Percentiles rank a stretch among this genome's conserved stretches.
These are phyloP conservation scores for Enteromius trimaculatus DNA, from an alignment of 2,797 vertebrate species.

Conservation along the genomic window DNA sequence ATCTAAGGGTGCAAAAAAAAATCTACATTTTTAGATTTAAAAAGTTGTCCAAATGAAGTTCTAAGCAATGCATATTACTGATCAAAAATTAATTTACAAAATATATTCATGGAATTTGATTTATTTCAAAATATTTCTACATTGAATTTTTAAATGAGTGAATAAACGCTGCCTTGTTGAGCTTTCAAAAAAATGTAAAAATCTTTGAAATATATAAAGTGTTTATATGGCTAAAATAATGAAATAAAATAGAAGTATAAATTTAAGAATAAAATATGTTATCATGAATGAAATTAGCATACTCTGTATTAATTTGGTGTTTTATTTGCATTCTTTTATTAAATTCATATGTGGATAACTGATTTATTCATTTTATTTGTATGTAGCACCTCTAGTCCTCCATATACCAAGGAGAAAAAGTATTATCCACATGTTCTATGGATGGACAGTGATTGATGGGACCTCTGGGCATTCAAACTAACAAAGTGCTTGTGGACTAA, in stretches of 20 bases:
- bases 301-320: not conserved
- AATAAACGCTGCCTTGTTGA: not conserved
- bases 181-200: not conserved
- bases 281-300: not conserved
- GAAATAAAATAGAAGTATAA: not conserved
- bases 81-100: too few species aligned
- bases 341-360: not conserved
- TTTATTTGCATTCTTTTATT: not conserved
- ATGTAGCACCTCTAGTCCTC: not conserved
- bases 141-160: not conserved
- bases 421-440: not conserved
- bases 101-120: too few species aligned
- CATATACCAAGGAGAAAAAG: not conserved
- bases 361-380: not conserved
- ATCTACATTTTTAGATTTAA: too few species aligned
- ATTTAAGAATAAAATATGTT: not conserved
- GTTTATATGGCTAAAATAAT: not conserved
- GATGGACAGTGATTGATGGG: conserved; percentile 45
- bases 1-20: too few species aligned
- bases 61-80: too few species aligned
- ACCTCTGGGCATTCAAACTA: conserved; percentile 35
- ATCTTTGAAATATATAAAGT: not conserved
- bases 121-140: too few species aligned
- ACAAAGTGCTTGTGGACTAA: conserved; percentile 54
- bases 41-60: too few species aligned